These are phyloP conservation scores for Calosoma granatense DNA, from an alignment of 1,140 invertebrate species.

Conservation along the genomic window DNA sequence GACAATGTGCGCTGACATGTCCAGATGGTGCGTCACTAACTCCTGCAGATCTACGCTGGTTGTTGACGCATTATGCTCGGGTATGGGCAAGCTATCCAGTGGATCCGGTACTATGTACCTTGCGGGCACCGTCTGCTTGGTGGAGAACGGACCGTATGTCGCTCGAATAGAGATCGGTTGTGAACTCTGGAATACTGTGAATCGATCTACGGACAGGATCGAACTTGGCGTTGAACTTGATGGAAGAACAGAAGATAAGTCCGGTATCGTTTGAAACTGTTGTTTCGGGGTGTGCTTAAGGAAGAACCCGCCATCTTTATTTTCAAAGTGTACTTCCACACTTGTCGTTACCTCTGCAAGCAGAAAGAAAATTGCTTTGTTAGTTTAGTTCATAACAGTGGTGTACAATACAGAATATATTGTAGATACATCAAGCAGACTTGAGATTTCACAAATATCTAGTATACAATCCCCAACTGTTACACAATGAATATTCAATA, in stretches of 20 bases:
- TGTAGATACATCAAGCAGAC: too few species aligned
- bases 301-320: conserved; percentile 82
- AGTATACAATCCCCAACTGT: too few species aligned
- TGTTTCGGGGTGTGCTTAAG: conserved; percentile 65
- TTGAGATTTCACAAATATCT: too few species aligned
- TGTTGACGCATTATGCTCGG: conserved; percentile 20
- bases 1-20: conserved; percentile 86
- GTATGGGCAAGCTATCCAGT: conserved; percentile 26
- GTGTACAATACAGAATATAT: neutral
- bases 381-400: too few species aligned
- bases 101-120: conserved; percentile 76
- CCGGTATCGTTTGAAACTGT: conserved; percentile 32
- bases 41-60: conserved; percentile 51
- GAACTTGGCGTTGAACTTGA: conserved; percentile 32
- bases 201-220: conserved; percentile 63
- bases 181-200: conserved; percentile 79
- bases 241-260: conserved; percentile 30
- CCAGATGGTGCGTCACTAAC: conserved; percentile 61
- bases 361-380: conserved; percentile 9
- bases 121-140: conserved; percentile 85
- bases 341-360: conserved; percentile 34
- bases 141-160: conserved; percentile 85
- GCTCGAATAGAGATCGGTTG: conserved; percentile 77
- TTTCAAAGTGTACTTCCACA: conserved; percentile 82
- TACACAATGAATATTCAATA: too few species aligned